Conservation (phyloP, 2,113 vertebrate genomes). For the Orycteropus afer region DNA sequence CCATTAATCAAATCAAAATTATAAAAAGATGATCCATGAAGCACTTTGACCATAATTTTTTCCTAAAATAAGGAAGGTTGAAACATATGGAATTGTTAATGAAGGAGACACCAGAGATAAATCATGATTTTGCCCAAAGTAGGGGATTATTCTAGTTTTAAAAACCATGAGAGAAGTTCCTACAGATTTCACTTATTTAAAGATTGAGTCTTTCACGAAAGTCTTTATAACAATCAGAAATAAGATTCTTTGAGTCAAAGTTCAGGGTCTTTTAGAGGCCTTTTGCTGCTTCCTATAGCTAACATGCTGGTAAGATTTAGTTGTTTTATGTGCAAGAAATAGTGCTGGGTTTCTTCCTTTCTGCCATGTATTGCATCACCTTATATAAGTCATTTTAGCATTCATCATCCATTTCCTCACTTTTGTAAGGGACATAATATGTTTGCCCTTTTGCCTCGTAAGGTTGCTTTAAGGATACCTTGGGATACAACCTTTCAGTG, state of each 20-base stretch:
- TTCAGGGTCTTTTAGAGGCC: neutral
- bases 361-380: neutral
- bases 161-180: too few relatives aligned
- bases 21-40: neutral
- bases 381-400: neutral
- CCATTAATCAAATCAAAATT: neutral
- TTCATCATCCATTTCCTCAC: neutral
- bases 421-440: neutral
- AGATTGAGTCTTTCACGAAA: too few relatives aligned
- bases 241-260: neutral
- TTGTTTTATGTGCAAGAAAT: neutral
- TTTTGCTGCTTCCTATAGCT: neutral
- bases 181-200: neutral
- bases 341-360: neutral
- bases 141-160: neutral
- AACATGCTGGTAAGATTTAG: fast-evolving
- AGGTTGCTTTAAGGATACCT: neutral
- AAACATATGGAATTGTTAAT: neutral
- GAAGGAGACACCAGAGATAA: neutral
- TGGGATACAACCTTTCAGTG: neutral
- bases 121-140: neutral
- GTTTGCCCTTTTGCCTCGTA: neutral
- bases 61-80: neutral
- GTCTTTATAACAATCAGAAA: neutral
- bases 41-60: neutral